Evolutionary conservation across 2,797 vertebrate species (phyloP).

Genomic region (Poeciliopsis infans): DNA sequence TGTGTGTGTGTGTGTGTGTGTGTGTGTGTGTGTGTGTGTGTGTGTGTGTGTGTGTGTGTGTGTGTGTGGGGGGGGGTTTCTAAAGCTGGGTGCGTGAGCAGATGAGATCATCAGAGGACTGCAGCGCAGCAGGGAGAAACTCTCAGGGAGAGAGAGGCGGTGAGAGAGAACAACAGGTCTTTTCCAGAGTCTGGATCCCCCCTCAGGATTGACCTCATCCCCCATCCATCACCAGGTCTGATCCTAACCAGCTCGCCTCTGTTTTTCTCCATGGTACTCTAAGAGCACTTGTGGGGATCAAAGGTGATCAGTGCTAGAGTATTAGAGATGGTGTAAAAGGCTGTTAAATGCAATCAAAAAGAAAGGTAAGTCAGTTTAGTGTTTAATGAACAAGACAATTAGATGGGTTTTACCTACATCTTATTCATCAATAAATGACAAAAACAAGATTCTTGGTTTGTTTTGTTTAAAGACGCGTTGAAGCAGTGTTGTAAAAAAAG

Average conservation of each 20-base stretch:
- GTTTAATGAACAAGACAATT: not conserved
- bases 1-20: slow-evolving; percentile 27
- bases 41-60: slow-evolving; percentile 25
- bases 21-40: slow-evolving; percentile 28
- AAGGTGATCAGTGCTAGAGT: slow-evolving; percentile 5
- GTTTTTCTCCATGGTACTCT: not conserved
- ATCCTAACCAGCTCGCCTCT: slow-evolving; percentile 21
- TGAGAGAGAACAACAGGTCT: slow-evolving; percentile 52
- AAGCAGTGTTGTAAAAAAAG: not conserved
- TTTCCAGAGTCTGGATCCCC: slow-evolving; percentile 63
- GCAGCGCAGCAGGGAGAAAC: slow-evolving; percentile 38
- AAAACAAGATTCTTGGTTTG: not conserved
- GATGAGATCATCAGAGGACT: slow-evolving; percentile 61
- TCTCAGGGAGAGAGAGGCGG: slow-evolving; percentile 10
- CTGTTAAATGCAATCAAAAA: not conserved
- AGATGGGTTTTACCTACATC: not conserved
- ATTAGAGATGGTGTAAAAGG: not conserved
- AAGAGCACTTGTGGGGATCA: not conserved
- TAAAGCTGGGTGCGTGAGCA: slow-evolving; percentile 29
- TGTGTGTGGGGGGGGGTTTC: slow-evolving; percentile 32
- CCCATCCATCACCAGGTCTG: slow-evolving; percentile 52
- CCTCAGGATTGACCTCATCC: slow-evolving; percentile 66
- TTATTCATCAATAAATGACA: not conserved
- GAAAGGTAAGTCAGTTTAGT: not conserved
- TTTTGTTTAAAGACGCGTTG: not conserved